A percentile compares a stretch with the other conserved stretches of the same genome.
Evolutionary conservation across 2,888 invertebrate genomes (phyloP).

Genomic region (Lordiphosa fenestrarum): DNA sequence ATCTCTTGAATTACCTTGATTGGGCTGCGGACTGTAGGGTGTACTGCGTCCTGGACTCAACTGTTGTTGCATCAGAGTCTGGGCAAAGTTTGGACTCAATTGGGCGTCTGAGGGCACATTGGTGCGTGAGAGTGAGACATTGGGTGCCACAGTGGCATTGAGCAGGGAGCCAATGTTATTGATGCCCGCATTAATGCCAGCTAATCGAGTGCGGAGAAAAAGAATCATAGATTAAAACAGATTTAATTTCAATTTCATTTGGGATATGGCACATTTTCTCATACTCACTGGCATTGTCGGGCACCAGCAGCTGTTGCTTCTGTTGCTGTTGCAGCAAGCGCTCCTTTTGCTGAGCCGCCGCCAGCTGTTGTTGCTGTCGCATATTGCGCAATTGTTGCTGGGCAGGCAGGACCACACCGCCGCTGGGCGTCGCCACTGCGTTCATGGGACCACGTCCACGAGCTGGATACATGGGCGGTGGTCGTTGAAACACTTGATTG

Average conservation of each 20-base stretch:
- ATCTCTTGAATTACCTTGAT: conserved; percentile 65
- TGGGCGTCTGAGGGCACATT: conserved; percentile 83
- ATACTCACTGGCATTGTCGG: conserved; percentile 85
- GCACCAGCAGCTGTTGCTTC: conserved; percentile 90
- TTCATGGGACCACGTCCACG: conserved; percentile 77
- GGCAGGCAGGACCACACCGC: conserved; percentile 65
- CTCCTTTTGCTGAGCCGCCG: conserved; percentile 84
- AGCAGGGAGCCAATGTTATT: conserved; percentile 90
- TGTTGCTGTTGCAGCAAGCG: conserved; percentile 89
- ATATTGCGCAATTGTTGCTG: conserved; percentile 72
- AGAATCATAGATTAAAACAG: neutral
- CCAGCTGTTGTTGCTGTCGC: conserved; percentile 69
- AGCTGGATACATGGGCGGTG: conserved; percentile 78
- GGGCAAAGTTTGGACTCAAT: conserved; percentile 84
- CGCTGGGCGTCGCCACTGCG: conserved; percentile 72
- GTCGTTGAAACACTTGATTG: conserved; percentile 79
- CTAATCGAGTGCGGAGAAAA: conserved; percentile 7
- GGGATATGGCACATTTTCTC: neutral
- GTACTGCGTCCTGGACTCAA: conserved; percentile 80
- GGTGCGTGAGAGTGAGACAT: conserved; percentile 90
- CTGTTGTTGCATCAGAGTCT: conserved; percentile 80
- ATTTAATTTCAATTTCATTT: neutral
- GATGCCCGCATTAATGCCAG: conserved; percentile 79
- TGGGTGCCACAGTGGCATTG: conserved; percentile 90
- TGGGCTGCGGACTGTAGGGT: conserved; percentile 80